Evolutionary conservation across 2,113 vertebrate species (phyloP), one percentile per base, ranked within the genome.

Genomic region (Cyprinodon variegatus): DNA sequence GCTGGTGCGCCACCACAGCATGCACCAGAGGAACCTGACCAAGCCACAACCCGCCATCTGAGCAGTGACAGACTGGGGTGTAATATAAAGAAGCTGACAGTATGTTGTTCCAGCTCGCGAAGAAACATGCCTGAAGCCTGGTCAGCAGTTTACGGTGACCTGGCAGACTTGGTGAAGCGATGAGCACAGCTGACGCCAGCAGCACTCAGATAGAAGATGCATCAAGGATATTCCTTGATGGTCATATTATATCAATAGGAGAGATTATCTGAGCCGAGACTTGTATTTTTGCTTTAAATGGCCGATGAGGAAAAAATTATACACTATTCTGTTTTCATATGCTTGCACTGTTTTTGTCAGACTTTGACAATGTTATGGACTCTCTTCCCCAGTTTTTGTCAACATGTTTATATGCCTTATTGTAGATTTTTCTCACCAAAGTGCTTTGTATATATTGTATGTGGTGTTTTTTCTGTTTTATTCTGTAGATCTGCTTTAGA

Each of bases 21-120:
- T 99, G 97, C 98, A 99, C 91, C 96, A 99, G 96, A 96, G 97
- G 91, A 99, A 99, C 94, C 94, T 98, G 95, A 98, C 94, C 93
- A 99, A 98, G 76, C 96, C 98, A 69, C 97, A 98, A 91, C 85
- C 96, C 91, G 93, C 96, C 70, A 94, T 98, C 88, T 99, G 95
- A 96, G 89, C 83, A 83, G 9, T 0, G 8, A 72, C 64, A 66
- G 65, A 75, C 80, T 72, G 72, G 86, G 72, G 73, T 83, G 71
- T 41, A 84, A 50, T 66, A 75, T 10, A 53, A 76, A 39, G 79
- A 89, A 79, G 87, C 76, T 81, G 87, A 87, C 84, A 82, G 57
- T 81, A 76, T 79, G 65, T 60, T 78, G 83, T 83, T 84, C 87
- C 88, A 91, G 83, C 70, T 57, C 79, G 69, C 57, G 36, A 81